Conservation (phyloP, 2,113 vertebrate genomes). For the Bagarius yarrelli region DNA sequence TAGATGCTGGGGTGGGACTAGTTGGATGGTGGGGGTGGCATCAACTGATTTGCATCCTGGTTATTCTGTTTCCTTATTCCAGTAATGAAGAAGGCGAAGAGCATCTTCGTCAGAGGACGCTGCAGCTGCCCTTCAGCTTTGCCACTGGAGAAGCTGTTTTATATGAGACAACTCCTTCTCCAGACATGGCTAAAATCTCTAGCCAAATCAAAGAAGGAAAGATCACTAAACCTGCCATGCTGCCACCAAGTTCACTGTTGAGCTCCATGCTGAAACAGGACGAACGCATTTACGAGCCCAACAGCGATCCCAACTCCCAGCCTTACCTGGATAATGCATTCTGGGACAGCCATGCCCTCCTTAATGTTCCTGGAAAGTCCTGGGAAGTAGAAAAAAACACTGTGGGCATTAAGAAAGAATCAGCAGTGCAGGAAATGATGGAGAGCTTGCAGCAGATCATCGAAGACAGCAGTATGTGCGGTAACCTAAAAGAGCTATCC, state of each 20-base stretch:
- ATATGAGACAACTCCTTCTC: constrained; percentile 60
- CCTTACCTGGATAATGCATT: constrained; percentile 67
- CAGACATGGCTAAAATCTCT: constrained; percentile 57
- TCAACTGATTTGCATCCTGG: neutral
- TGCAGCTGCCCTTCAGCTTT: constrained; percentile 75
- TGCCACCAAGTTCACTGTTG: constrained; percentile 65
- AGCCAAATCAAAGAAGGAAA: constrained; percentile 43
- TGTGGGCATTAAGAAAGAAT: constrained; percentile 48
- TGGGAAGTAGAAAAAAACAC: constrained; percentile 37
- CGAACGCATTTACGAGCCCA: constrained; percentile 55
- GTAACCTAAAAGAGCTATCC: constrained; percentile 33
- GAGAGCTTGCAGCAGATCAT: constrained; percentile 57
- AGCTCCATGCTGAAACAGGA: constrained; percentile 74
- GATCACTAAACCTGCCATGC: neutral
- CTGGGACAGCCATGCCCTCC: constrained; percentile 61
- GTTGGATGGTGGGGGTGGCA: neutral
- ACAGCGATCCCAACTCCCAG: constrained; percentile 19
- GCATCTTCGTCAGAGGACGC: constrained; percentile 67
- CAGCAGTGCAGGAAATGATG: constrained; percentile 48
- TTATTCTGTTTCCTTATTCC: constrained; percentile 13
- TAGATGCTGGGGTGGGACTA: neutral
- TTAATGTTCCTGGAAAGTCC: constrained; percentile 54
- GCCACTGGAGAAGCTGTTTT: constrained; percentile 76
- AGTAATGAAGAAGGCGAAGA: constrained; percentile 80
- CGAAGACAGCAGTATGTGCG: constrained; percentile 29